Evolutionary conservation across 2,888 invertebrate genomes (phyloP).

Genomic region (Agrochola lota): DNA sequence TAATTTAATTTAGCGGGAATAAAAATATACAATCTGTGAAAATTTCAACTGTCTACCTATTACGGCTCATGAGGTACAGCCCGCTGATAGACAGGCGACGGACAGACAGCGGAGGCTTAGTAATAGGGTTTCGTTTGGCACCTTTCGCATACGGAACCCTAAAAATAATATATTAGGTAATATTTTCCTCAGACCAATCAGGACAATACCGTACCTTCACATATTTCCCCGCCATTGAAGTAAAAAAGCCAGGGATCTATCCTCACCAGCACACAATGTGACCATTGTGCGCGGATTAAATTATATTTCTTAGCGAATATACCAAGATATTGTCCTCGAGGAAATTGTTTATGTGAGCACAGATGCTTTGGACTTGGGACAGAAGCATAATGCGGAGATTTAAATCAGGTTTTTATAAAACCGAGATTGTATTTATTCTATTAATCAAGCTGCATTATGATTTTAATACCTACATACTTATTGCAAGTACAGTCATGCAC

Average conservation of each 20-base stretch:
- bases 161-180: background rate
- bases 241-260: conserved; percentile 70
- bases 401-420: background rate
- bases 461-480: too few relatives aligned
- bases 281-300: conserved; percentile 86
- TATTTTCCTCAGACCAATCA: background rate
- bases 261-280: conserved; percentile 73
- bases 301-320: conserved; percentile 86
- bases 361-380: conserved; percentile 61
- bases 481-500: too few relatives aligned
- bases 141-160: too few relatives aligned
- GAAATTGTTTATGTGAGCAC: conserved; percentile 79
- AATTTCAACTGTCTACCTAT: too few relatives aligned
- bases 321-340: conserved; percentile 77
- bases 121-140: too few relatives aligned
- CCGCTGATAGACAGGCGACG: too few relatives aligned
- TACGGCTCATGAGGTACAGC: too few relatives aligned
- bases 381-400: background rate
- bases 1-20: too few relatives aligned
- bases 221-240: conserved; percentile 51
- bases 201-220: conserved; percentile 42
- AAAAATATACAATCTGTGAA: too few relatives aligned
- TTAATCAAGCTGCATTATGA: too few relatives aligned
- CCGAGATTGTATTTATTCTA: background rate
- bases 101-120: too few relatives aligned